These are phyloP conservation scores for Philonicus albiceps DNA, from an alignment of 2,888 invertebrate genomes.

Conservation along the genomic window DNA sequence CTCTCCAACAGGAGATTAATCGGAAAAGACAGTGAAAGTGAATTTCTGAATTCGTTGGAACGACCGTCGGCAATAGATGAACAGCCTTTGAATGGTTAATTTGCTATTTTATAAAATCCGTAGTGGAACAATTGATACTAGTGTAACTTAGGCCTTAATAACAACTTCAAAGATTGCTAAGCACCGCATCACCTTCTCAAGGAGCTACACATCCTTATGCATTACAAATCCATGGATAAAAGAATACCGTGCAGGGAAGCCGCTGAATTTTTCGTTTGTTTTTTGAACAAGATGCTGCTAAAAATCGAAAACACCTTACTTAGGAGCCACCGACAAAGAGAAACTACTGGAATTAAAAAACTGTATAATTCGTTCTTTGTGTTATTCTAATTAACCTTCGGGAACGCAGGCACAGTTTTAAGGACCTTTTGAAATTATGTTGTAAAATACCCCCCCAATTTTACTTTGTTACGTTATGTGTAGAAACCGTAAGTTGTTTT, in stretches of 20 bases:
- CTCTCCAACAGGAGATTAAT: slow-evolving; percentile 19
- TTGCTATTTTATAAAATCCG: slow-evolving; percentile 13
- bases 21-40: slow-evolving; percentile 6
- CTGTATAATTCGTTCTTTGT: slow-evolving; percentile 88
- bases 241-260: slow-evolving; percentile 37
- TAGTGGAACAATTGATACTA: slow-evolving; percentile 32
- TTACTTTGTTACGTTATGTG: slow-evolving; percentile 14
- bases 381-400: slow-evolving; percentile 72
- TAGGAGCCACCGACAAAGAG: slow-evolving; percentile 82
- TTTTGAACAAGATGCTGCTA: slow-evolving; percentile 71
- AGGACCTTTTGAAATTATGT: slow-evolving; percentile 15
- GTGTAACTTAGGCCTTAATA: slow-evolving; percentile 22
- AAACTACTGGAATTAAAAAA: slow-evolving; percentile 85
- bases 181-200: slow-evolving; percentile 42
- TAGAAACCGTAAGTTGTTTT: background rate
- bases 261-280: slow-evolving; percentile 51
- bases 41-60: background rate
- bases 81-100: slow-evolving; percentile 39
- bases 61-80: background rate
- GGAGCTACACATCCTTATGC: slow-evolving; percentile 44
- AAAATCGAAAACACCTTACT: slow-evolving; percentile 78
- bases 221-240: slow-evolving; percentile 40
- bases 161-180: slow-evolving; percentile 37
- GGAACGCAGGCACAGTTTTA: slow-evolving; percentile 1
- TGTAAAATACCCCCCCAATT: background rate